Base-by-base conservation (phyloP, 1,140 invertebrate species). In the Phortica variegata region DNA sequence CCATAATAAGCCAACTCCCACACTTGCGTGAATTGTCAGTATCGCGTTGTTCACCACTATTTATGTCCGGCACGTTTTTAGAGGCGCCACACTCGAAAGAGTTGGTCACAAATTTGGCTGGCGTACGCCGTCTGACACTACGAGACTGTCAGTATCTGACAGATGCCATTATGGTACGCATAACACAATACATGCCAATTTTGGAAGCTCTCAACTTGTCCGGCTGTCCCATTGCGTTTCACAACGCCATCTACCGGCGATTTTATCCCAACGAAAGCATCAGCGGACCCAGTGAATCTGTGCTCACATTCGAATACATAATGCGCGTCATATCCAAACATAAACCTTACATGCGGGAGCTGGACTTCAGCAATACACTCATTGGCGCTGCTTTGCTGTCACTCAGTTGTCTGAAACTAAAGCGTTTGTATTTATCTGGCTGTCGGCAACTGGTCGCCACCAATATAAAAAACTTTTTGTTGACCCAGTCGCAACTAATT, bases 241-340 rank as follows among this genome's bases (percentile, higher is more conserved):
- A 87, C 70, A 78, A 78, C 47, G 83, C 83, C 12, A 76, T 87
- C 8, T 81, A 84, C 32, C 81, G 82, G 58, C 82, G 81, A 37
- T 86, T 85, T 73, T 86, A 88, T 78, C 83, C 85, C 0, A 63
- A 63, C 17, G 69, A 70, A 42, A 52, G 52, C n/a, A 18, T 36
- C 8, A 50, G 46, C 46, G 60, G 61, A 2, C 73, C 77, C 18
- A 80, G 79, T 57, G 81, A 86, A 61, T 83, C 82, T 52, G 82
- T 88, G 8, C 69, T 89, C 9, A 88, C 87, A 23, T 89, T 88
- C 62, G 78, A 81, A 37, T 85, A 85, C 61, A 77, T 88, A 17
- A 58, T 84, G 20, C 76, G 80, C 38, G 83, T 82, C 56, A 71
- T 88, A 32, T 65, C 73, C 40, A 65, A 75, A n/a, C 81, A 82